Percentiles rank a stretch among this genome's conserved stretches.
Evolutionary conservation across 2,797 vertebrate species (phyloP).

Genomic region (Acanthiza pusilla): DNA sequence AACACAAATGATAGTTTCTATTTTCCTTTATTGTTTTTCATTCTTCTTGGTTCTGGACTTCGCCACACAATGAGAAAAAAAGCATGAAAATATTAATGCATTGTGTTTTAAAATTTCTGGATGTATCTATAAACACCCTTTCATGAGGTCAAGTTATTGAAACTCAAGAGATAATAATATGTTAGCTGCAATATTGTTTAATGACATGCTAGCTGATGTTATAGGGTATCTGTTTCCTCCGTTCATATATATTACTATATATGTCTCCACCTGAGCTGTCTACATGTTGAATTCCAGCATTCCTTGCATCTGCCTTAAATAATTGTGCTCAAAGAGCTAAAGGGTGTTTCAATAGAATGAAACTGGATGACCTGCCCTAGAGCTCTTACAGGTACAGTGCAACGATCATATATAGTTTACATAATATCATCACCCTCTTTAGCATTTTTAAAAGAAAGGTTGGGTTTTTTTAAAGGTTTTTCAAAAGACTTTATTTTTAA

Average conservation of each 20-base stretch:
- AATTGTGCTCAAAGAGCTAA: not conserved
- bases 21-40: not conserved
- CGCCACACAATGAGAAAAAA: not conserved
- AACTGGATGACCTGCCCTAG: not conserved
- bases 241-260: not conserved
- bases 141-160: not conserved
- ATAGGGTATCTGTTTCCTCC: not conserved
- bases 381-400: not conserved
- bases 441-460: not conserved
- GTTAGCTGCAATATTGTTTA: not conserved
- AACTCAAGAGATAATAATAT: not conserved
- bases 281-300: not conserved
- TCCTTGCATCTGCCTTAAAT: not conserved
- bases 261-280: not conserved
- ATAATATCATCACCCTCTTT: fast-evolving
- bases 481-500: not conserved
- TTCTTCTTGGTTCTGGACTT: not conserved
- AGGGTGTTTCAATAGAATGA: not conserved
- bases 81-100: not conserved
- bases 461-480: not conserved
- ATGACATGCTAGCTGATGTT: not conserved
- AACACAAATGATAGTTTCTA: not conserved
- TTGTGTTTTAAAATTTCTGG: not conserved
- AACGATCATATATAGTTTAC: not conserved
- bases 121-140: not conserved